phyloP scores from a whole-genome alignment of 2,888 invertebrate species.

The Hemicrepidius hirtus region DNA sequence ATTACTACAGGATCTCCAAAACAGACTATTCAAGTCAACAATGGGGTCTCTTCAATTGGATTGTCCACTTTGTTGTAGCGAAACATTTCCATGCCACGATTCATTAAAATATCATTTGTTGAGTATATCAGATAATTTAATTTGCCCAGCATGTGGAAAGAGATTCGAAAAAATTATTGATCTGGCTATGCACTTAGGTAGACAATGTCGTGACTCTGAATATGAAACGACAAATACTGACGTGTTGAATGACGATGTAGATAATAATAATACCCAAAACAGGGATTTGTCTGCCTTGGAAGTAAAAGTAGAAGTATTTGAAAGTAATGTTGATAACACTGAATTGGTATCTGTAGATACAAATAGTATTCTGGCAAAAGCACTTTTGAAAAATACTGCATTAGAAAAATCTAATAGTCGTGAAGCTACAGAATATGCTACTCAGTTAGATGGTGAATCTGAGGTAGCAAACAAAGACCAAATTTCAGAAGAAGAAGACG shows the following conservation, averaged over 20 bases:
- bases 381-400: conserved; percentile 22
- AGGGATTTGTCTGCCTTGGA: too few species aligned
- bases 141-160: conserved; percentile 77
- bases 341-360: background rate
- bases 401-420: conserved; percentile 59
- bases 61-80: conserved; percentile 81
- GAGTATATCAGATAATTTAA: conserved; percentile 76
- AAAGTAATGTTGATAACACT: too few species aligned
- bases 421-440: conserved; percentile 35
- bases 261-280: background rate
- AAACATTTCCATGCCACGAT: conserved; percentile 76
- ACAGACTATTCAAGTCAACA: background rate
- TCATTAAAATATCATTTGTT: conserved; percentile 74
- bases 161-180: conserved; percentile 74
- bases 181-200: conserved; percentile 77
- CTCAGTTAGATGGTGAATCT: conserved; percentile 39
- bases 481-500: conserved; percentile 42
- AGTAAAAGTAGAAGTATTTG: too few species aligned
- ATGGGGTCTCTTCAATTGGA: conserved; percentile 66
- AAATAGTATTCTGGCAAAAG: conserved; percentile 43
- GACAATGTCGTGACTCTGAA: conserved; percentile 58
- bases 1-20: background rate
- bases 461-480: background rate
- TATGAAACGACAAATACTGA: conserved; percentile 2
- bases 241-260: background rate